Conservation (phyloP, 1,140 invertebrate species). For the Pteromalus puparum region DNA sequence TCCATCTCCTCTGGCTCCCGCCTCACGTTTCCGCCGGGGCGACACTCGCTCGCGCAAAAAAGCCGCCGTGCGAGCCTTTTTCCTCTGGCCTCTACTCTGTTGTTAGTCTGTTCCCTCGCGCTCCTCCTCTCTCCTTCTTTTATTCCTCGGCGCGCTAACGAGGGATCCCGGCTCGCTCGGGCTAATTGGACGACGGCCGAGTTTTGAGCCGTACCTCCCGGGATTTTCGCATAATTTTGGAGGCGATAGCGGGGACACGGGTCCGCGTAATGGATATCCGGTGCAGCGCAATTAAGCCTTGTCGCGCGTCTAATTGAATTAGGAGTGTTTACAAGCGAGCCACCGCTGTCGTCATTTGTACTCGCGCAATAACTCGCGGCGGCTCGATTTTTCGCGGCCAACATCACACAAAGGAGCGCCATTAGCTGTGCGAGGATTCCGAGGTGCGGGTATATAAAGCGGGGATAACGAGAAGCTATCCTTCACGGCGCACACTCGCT, state of each 20-base stretch:
- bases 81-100: not conserved
- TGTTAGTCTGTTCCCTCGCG: too few species aligned
- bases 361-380: not conserved
- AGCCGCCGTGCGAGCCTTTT: not conserved
- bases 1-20: slow-evolving; percentile 28
- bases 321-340: slow-evolving; percentile 27
- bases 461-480: not conserved
- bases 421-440: too few species aligned
- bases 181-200: slow-evolving; percentile 28
- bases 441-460: too few species aligned
- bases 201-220: slow-evolving; percentile 20
- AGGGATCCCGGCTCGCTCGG: slow-evolving; percentile 8
- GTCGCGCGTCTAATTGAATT: slow-evolving; percentile 35
- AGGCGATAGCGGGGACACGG: slow-evolving; percentile 22
- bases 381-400: too few species aligned
- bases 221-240: slow-evolving; percentile 36
- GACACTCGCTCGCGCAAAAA: slow-evolving; percentile 5
- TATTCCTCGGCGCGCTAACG: slow-evolving; percentile 19
- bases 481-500: not conserved
- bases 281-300: slow-evolving; percentile 27
- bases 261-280: slow-evolving; percentile 25
- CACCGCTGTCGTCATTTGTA: not conserved
- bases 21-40: slow-evolving; percentile 35
- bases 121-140: not conserved
- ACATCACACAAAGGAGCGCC: too few species aligned